These are phyloP conservation scores for Drosophila algonquin DNA, from an alignment of 2,888 invertebrate species.

Conservation along the genomic window DNA sequence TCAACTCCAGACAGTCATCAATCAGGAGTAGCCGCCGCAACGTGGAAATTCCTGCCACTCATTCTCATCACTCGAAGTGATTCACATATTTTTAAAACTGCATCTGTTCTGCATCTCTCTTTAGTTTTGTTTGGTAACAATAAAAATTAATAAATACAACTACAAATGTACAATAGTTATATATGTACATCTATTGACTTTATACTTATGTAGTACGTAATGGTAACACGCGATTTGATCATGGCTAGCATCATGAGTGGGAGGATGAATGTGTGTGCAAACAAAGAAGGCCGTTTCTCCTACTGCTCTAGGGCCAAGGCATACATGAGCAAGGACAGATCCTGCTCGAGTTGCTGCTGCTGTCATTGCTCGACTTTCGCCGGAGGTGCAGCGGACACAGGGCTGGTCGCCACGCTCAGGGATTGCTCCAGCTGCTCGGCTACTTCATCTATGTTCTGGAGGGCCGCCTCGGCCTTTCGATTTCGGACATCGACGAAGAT, in stretches of 20 bases:
- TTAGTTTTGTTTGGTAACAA: constrained; percentile 66
- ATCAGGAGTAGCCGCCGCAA: constrained; percentile 85
- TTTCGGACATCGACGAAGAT: constrained; percentile 72
- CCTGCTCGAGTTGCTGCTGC: constrained; percentile 42
- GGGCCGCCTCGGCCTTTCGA: constrained; percentile 40
- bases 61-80: not conserved
- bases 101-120: constrained; percentile 34
- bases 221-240: constrained; percentile 49
- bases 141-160: constrained; percentile 77
- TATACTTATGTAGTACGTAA: constrained; percentile 47
- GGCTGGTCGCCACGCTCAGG: constrained; percentile 37
- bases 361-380: constrained; percentile 48
- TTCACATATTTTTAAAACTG: constrained; percentile 23
- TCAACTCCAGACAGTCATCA: constrained; percentile 87
- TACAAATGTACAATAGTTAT: constrained; percentile 47
- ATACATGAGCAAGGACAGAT: constrained; percentile 63
- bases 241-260: constrained; percentile 33
- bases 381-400: constrained; percentile 12
- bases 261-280: constrained; percentile 39
- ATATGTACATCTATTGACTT: constrained; percentile 57
- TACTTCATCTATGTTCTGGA: constrained; percentile 41
- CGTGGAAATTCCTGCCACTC: not conserved
- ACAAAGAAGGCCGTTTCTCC: constrained; percentile 12
- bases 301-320: constrained; percentile 56
- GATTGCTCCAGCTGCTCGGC: constrained; percentile 47